Conservation (phyloP, 1,140 invertebrate genomes). For the Atta colombica region DNA sequence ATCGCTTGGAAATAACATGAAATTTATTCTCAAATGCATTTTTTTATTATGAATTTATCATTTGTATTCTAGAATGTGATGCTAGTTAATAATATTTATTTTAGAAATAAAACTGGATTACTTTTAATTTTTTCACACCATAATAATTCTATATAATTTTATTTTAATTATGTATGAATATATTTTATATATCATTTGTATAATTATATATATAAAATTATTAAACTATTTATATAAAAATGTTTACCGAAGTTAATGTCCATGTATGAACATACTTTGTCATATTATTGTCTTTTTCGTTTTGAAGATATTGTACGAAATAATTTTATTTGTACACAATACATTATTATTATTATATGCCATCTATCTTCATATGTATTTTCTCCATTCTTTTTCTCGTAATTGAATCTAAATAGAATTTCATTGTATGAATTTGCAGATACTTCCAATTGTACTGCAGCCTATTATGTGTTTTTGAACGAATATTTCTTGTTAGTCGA, state of each 20-base stretch:
- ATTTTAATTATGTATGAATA: too few species aligned
- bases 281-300: not conserved
- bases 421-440: not conserved
- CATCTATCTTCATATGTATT: not conserved
- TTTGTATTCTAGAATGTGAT: too few species aligned
- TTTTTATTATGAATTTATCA: too few species aligned
- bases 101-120: too few species aligned
- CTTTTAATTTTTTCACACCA: too few species aligned
- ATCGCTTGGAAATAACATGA: too few species aligned
- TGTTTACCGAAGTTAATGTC: too few species aligned
- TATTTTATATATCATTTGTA: too few species aligned
- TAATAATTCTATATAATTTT: too few species aligned
- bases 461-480: conserved; percentile 2
- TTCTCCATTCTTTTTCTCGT: conserved; percentile 3
- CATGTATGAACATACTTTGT: not conserved
- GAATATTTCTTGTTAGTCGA: conserved; percentile 41
- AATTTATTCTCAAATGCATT: too few species aligned
- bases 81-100: too few species aligned
- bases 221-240: too few species aligned
- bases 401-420: conserved; percentile 33
- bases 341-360: conserved; percentile 21
- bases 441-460: conserved; percentile 6
- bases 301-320: not conserved
- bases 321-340: not conserved
- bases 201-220: not conserved